These are phyloP conservation scores for Xestobium rufovillosum DNA, from an alignment of 2,888 invertebrate species.

Conservation along the genomic window DNA sequence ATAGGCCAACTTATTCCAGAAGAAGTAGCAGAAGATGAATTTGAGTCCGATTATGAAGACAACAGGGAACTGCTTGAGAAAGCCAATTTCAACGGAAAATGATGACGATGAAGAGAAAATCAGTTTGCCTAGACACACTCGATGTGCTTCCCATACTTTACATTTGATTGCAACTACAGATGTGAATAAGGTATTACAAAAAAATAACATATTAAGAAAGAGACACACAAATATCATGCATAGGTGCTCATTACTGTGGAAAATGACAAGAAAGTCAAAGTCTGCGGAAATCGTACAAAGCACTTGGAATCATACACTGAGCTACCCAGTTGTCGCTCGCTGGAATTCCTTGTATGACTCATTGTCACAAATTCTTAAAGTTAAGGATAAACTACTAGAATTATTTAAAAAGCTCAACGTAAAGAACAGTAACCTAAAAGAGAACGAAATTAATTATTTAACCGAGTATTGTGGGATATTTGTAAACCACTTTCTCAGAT, in stretches of 20 bases:
- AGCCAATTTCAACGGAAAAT: no score
- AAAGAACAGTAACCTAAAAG: constrained; percentile 4
- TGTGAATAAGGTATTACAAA: constrained; percentile 15
- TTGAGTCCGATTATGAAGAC: no score
- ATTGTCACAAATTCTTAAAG: constrained; percentile 5
- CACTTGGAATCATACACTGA: constrained; percentile 17
- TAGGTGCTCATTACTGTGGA: constrained; percentile 21
- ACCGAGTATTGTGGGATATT: constrained; percentile 7
- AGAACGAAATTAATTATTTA: constrained; percentile 8
- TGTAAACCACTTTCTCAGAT: constrained; percentile 3
- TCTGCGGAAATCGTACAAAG: constrained; percentile 19
- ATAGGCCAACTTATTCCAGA: no score
- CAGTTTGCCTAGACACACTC: no score
- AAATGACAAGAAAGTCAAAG: constrained; percentile 19
- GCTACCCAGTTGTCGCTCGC: constrained; percentile 15
- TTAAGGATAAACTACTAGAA: constrained; percentile 5
- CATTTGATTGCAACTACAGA: constrained; percentile 18
- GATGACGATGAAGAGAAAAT: no score
- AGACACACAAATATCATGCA: constrained; percentile 16
- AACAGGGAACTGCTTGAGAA: no score
- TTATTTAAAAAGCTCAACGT: constrained; percentile 1
- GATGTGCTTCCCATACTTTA: constrained; percentile 19
- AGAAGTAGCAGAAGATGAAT: no score
- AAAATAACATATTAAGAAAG: constrained; percentile 13
- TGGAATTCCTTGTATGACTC: constrained; percentile 7